Percentiles rank a stretch among this genome's conserved stretches.
phyloP scores from a whole-genome alignment of 2,797 vertebrate genomes.

The Peromyscus melanophrys region DNA sequence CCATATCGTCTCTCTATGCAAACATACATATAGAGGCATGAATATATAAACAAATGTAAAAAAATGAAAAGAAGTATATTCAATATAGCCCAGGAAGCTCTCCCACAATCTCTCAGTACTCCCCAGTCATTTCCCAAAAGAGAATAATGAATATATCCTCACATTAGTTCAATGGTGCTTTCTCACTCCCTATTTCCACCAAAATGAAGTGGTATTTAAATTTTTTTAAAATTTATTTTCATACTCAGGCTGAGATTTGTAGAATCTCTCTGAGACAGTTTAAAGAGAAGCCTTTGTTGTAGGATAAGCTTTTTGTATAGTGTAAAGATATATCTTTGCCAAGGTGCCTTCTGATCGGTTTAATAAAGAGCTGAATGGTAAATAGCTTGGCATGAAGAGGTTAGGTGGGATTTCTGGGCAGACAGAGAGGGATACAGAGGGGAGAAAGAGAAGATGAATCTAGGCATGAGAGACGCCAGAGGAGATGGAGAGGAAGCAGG shows the following conservation, averaged over 20 bases:
- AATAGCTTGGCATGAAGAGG: neutral
- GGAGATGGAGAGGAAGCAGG: neutral
- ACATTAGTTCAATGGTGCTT: conserved; percentile 45
- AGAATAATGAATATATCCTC: conserved; percentile 48
- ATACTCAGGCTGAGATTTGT: conserved; percentile 35
- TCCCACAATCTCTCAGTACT: neutral
- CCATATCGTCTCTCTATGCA: neutral
- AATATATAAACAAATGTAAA: neutral
- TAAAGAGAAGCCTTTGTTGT: neutral
- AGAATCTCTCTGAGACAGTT: neutral
- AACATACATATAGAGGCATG: neutral
- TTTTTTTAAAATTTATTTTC: conserved; percentile 20
- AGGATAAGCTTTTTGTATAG: neutral
- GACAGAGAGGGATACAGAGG: too few relatives aligned
- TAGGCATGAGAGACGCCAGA: neutral
- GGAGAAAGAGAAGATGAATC: neutral
- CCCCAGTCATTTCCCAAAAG: neutral
- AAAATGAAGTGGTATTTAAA: conserved; percentile 51
- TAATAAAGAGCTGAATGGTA: neutral
- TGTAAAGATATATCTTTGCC: neutral
- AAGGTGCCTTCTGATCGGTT: neutral
- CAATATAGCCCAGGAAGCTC: neutral
- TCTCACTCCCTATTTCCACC: neutral
- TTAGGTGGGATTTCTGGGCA: neutral
- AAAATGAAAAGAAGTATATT: neutral